Evolutionary conservation across 2,888 invertebrate species (phyloP).

Genomic region (Leuctra nigra): DNA sequence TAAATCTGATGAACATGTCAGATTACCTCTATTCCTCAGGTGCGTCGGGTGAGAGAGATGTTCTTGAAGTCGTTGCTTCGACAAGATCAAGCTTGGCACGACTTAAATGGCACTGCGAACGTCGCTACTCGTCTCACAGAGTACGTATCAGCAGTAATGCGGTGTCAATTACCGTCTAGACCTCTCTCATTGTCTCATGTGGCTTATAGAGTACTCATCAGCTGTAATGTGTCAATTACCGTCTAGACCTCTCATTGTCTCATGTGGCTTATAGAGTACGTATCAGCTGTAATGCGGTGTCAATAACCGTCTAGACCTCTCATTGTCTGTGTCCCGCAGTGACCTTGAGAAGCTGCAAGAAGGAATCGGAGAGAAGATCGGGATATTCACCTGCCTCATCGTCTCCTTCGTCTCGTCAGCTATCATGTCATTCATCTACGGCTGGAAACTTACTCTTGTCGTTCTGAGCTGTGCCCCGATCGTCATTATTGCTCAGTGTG

Average conservation of each 20-base stretch:
- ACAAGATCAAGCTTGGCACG: constrained; percentile 42
- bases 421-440: constrained; percentile 40
- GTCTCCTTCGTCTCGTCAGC: constrained; percentile 39
- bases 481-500: constrained; percentile 37
- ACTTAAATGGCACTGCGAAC: constrained; percentile 39
- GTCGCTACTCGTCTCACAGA: constrained; percentile 40
- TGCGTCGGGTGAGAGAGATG: constrained; percentile 39
- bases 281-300: too few species aligned
- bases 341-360: constrained; percentile 38
- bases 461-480: constrained; percentile 41
- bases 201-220: too few species aligned
- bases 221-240: too few species aligned
- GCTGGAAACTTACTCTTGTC: constrained; percentile 45
- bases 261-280: too few species aligned
- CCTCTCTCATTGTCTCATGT: not conserved
- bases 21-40: too few species aligned
- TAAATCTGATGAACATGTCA: too few species aligned
- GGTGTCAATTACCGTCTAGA: too few species aligned
- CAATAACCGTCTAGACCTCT: too few species aligned
- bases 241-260: too few species aligned
- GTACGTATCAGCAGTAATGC: constrained; percentile 35
- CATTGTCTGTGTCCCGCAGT: constrained; percentile 18
- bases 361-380: constrained; percentile 45
- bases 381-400: constrained; percentile 40
- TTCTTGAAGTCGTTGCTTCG: constrained; percentile 41